A percentile compares a stretch with the other conserved stretches of the same genome.
Conservation (phyloP, 2,797 vertebrate genomes). For the Anas bahamensis region DNA sequence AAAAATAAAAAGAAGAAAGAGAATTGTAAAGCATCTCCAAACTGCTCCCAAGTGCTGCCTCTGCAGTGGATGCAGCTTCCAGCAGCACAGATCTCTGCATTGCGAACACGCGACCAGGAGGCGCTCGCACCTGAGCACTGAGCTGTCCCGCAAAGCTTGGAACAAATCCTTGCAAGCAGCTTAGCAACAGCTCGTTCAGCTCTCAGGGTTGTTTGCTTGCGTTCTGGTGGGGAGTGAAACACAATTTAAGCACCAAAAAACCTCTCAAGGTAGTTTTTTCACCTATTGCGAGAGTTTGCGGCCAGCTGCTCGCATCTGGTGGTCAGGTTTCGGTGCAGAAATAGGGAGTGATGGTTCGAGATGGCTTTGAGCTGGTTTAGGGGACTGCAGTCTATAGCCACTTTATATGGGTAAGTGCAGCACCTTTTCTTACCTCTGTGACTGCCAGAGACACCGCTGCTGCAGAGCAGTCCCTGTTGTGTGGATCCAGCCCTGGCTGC, state of each 20-base stretch:
- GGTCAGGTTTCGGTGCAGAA: neutral
- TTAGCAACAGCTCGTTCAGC: neutral
- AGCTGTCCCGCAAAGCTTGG: neutral
- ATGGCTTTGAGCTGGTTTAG: neutral
- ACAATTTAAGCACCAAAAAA: neutral
- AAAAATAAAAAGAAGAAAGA: neutral
- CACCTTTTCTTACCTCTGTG: neutral
- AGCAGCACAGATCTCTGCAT: neutral
- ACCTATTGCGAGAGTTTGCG: neutral
- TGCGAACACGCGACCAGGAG: neutral
- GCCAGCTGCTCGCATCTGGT: neutral
- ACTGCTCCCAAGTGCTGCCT: neutral
- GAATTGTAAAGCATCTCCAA: neutral
- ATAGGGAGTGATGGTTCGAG: neutral
- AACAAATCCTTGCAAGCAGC: neutral
- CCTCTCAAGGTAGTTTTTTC: neutral
- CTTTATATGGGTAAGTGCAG: neutral
- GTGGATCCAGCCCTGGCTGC: neutral
- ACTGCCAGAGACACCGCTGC: neutral
- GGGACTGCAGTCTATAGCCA: neutral
- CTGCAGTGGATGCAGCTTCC: slow-evolving; percentile 3
- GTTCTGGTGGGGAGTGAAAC: neutral
- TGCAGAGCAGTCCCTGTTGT: neutral
- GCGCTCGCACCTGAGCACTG: neutral
- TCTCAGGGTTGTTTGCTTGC: neutral